Evolutionary conservation across 2,888 invertebrate species (phyloP).

Genomic region (Aphidius colemani): DNA sequence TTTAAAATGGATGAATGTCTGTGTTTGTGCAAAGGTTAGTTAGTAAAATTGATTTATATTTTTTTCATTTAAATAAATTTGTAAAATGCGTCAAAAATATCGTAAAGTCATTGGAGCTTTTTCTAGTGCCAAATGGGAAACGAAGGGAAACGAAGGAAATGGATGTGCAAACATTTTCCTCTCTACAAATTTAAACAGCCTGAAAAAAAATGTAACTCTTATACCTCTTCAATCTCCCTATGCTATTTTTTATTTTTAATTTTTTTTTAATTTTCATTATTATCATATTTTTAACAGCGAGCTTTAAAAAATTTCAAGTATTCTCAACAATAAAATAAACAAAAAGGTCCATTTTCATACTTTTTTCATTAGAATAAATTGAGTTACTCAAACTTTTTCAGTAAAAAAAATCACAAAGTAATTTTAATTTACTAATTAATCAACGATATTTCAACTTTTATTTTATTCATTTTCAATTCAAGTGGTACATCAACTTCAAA

Average conservation of each 20-base stretch:
- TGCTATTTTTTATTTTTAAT: not conserved
- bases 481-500: no score
- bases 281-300: not conserved
- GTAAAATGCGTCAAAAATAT: slow-evolving; percentile 31
- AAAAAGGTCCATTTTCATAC: no score
- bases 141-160: slow-evolving; percentile 17
- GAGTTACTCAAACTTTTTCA: no score
- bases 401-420: no score
- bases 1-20: not conserved
- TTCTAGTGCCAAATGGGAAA: slow-evolving; percentile 19
- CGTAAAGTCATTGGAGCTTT: slow-evolving; percentile 38
- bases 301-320: no score
- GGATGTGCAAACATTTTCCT: slow-evolving; percentile 33
- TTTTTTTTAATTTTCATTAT: slow-evolving; percentile 16
- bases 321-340: no score
- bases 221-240: slow-evolving; percentile 19
- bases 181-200: slow-evolving; percentile 48
- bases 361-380: no score
- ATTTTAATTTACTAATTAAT: no score
- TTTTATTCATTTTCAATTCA: not conserved
- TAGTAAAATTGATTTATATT: slow-evolving; percentile 10
- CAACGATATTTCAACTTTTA: not conserved
- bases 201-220: slow-evolving; percentile 37
- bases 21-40: slow-evolving; percentile 8
- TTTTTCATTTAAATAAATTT: slow-evolving; percentile 2